Base-by-base conservation (phyloP, 2,888 invertebrate species). In the Junonia oenone region DNA sequence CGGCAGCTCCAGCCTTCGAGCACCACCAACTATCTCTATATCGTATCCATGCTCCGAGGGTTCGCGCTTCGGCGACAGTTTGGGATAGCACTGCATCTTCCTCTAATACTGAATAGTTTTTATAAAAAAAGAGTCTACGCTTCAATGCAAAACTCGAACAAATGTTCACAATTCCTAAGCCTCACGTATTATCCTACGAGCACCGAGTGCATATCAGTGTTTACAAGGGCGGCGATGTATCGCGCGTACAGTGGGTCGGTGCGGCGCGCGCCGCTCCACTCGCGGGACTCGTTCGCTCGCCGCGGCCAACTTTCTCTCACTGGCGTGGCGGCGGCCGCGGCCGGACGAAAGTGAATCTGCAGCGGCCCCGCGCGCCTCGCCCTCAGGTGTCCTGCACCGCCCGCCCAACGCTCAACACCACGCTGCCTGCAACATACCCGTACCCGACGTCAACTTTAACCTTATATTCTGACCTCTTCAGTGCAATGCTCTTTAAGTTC, bases 291-390 rank as follows among this genome's bases (percentile, higher is more conserved):
- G 90, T 90, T 87, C 89, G 87, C 83, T 84, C 90, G 79, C 78
- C 81, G 82, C 90, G 89, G 78, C 83, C 81, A 86, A 90, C 90
- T 91, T 91, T 91, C 91, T 90, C 91, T 87, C 81, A 91, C 90
- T 90, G 90, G 86, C 87, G 81, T 80, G 81, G 81, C 83, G 78
- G 78, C 81, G 81, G 74, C 73, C 78, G 84, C 80, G 78, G 81
- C 73, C 83, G 82, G 83, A 87, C 89, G 90, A 90, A 90, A 90
- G 89, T 90, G 90, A 90, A 89, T 90, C 87, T 88, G 88, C 87
- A 86, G 78, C 79, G 79, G 76, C 78, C 79, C 74, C 61, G 71
- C 80, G 75, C 78, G 78, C 68, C 75, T 74, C 74, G 69, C 68
- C 68, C 68, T 67, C 70, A 75, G 72, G 72, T 75, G 68, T 69